Percentiles rank a stretch among this genome's conserved stretches.
These are phyloP conservation scores for Scalopus aquaticus DNA, from an alignment of 2,113 vertebrate species.

Conservation along the genomic window DNA sequence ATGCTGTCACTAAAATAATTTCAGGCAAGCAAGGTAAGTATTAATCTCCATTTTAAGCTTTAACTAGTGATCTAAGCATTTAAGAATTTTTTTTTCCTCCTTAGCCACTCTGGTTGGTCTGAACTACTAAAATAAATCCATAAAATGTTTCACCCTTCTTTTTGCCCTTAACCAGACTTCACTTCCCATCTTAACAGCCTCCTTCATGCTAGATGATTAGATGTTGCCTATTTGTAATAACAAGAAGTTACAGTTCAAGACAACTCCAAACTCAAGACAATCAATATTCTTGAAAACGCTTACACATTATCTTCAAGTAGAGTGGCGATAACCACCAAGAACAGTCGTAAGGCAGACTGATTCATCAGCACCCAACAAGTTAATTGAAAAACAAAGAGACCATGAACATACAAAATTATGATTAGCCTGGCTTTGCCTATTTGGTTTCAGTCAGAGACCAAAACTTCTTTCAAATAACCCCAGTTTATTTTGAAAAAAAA, in stretches of 20 bases:
- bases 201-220: neutral
- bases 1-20: neutral
- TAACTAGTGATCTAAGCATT: neutral
- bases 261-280: constrained; percentile 18
- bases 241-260: neutral
- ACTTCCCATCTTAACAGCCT: neutral
- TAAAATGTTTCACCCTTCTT: neutral
- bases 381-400: constrained; percentile 57
- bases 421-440: constrained; percentile 74
- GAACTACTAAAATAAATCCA: neutral
- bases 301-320: neutral
- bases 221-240: neutral
- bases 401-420: constrained; percentile 73
- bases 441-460: constrained; percentile 83
- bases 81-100: neutral
- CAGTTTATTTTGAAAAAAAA: constrained; percentile 84
- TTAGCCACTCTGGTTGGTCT: neutral
- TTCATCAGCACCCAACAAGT: constrained; percentile 20
- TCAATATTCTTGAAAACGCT: neutral
- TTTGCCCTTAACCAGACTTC: neutral
- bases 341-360: constrained; percentile 47
- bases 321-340: neutral
- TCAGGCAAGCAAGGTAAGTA: neutral
- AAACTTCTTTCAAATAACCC: constrained; percentile 84
- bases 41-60: neutral